Base-by-base conservation (phyloP, 2,797 vertebrate genomes). In the Lutjanus campechanus region DNA sequence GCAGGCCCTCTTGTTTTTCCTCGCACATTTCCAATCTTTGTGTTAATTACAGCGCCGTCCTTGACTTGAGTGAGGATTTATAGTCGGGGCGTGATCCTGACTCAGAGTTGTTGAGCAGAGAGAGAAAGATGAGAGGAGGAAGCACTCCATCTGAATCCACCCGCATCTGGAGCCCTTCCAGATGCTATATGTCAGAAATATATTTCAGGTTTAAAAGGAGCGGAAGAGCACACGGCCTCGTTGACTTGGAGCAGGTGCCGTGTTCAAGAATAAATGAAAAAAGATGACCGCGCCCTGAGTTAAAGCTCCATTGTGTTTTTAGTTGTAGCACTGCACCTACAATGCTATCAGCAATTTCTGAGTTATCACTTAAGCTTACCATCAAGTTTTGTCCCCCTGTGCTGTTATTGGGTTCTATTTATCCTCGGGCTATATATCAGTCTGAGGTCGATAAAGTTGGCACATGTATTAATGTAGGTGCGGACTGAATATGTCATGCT, bases 31-130 rank as follows among this genome's bases (percentile, higher is more conserved):
- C 15, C 29, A 47, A 43, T 69, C 44, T 29, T 66, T 69, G 75
- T 62, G 68, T 82, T 88, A 86, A 86, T 86, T 72, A 67, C 77
- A 43, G 68, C 7, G 5, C 7, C 20, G 82, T 44, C 84, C 85
- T 85, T 82, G 86, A 85, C 60, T 76, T 44, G 3, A 55, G 51
- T 16, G 12, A 62, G 54, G 68, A 86, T 85, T 86, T 84, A 68
- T 85, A 10, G 69, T 29, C 2, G 0, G 51, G 44, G 40, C 15
- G 16, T 1, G 82, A 83, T 70, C 67, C 70, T 64, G 47, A 51
- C 58, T 73, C 69, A 8, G 29, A 82, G 70, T 13, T 55, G 69
- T 11, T 66, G 46, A 25, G 29, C 54, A 50, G 46, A 51, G 43
- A 16, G 29, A 41, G 63, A 58, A 20, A 15, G 29, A 75, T 51